Evolutionary conservation across 2,797 vertebrate genomes (phyloP).

Genomic region (Graptemys geographica): DNA sequence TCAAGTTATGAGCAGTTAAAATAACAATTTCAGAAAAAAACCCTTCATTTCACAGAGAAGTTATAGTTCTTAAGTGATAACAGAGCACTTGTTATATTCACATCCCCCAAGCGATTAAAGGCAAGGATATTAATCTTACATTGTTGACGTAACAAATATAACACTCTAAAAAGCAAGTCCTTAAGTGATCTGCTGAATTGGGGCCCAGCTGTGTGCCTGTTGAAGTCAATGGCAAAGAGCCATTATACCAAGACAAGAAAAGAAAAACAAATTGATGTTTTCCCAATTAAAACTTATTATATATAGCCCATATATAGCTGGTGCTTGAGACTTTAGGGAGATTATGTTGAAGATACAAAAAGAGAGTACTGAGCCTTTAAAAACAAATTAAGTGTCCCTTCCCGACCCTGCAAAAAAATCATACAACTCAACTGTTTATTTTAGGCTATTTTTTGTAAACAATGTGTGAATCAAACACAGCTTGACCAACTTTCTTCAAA

Average conservation of each 20-base stretch:
- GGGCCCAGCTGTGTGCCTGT: neutral
- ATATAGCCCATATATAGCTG: neutral
- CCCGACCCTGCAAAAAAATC: too few relatives aligned
- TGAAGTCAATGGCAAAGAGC: neutral
- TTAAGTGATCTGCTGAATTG: neutral
- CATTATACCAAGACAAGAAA: neutral
- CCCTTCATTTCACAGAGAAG: neutral
- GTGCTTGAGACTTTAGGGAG: neutral
- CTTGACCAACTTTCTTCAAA: neutral
- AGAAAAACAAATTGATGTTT: neutral
- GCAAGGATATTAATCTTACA: neutral
- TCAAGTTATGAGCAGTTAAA: neutral
- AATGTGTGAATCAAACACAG: neutral
- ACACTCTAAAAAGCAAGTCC: neutral
- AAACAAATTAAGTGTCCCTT: neutral
- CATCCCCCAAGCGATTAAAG: neutral
- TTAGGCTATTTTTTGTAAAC: neutral
- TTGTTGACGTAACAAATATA: accelerated
- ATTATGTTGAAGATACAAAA: neutral
- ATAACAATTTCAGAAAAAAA: neutral
- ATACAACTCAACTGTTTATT: neutral
- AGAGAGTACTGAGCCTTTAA: neutral
- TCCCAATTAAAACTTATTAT: neutral
- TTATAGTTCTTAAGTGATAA: neutral
- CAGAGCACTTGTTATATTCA: neutral